phyloP scores from a whole-genome alignment of 1,140 invertebrate species.

The Panonychus citri region DNA sequence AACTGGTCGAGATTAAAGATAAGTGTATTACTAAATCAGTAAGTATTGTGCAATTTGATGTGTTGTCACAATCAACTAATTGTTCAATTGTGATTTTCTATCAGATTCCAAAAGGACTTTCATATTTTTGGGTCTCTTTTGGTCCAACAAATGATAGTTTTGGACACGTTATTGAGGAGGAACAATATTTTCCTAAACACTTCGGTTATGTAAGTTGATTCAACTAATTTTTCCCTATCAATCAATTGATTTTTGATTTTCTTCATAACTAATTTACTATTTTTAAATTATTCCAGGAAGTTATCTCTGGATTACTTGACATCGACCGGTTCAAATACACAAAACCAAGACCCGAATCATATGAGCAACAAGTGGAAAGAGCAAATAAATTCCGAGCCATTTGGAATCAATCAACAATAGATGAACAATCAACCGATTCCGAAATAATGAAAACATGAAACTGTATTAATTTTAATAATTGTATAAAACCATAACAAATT shows the following conservation, averaged over 20 bases:
- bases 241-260: not conserved
- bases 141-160: slow-evolving; percentile 57
- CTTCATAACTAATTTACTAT: not conserved
- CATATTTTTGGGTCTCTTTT: slow-evolving; percentile 85
- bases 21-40: slow-evolving; percentile 2
- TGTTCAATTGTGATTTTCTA: not conserved
- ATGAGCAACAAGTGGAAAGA: not conserved
- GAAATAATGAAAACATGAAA: no score
- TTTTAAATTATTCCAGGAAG: slow-evolving; percentile 21
- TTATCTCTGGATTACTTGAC: slow-evolving; percentile 80
- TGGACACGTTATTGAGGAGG: slow-evolving; percentile 90
- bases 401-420: no score
- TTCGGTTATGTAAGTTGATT: slow-evolving; percentile 47
- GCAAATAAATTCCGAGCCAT: not conserved
- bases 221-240: not conserved
- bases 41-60: not conserved
- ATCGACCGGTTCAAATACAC: slow-evolving; percentile 59
- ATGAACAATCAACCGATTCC: no score
- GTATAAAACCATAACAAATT: slow-evolving; percentile 1
- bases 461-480: no score
- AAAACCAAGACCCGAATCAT: slow-evolving; percentile 33
- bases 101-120: slow-evolving; percentile 62
- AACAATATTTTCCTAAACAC: slow-evolving; percentile 55
- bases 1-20: slow-evolving; percentile 43
- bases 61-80: not conserved